These are phyloP conservation scores for Bufo bufo DNA, from an alignment of 2,113 vertebrate species.

Conservation along the genomic window DNA sequence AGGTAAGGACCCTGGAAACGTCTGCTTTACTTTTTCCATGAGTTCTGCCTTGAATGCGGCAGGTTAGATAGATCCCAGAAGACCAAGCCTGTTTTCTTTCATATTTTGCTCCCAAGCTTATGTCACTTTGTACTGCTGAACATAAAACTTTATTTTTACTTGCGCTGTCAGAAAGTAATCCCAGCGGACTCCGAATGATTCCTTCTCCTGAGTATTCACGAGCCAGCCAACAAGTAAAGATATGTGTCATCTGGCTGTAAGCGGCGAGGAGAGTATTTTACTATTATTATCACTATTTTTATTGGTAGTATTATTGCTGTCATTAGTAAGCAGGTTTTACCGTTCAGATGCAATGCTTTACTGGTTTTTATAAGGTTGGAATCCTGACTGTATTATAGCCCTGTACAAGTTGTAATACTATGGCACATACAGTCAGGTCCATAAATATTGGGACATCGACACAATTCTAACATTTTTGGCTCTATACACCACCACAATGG, in stretches of 20 bases:
- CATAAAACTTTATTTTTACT: constrained; percentile 63
- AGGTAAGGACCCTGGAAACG: constrained; percentile 32
- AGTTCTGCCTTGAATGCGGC: neutral
- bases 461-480: too few species aligned
- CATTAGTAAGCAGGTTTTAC: neutral
- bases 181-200: constrained; percentile 60
- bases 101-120: constrained; percentile 30
- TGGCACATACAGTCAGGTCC: too few species aligned
- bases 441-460: too few species aligned
- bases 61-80: constrained; percentile 25
- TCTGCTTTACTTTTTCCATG: constrained; percentile 21
- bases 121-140: constrained; percentile 64
- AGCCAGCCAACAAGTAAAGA: neutral
- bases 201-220: constrained; percentile 39
- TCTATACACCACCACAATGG: too few species aligned
- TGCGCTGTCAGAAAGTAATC: constrained; percentile 61
- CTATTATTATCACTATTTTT: neutral
- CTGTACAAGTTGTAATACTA: too few species aligned
- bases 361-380: neutral
- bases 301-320: neutral
- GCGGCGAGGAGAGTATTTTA: neutral
- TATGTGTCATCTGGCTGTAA: neutral
- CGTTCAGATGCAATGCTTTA: neutral
- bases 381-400: too few species aligned
- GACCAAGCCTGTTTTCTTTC: constrained; percentile 34